phyloP scores from a whole-genome alignment of 2,113 vertebrate species.

The Mirza zaza region DNA sequence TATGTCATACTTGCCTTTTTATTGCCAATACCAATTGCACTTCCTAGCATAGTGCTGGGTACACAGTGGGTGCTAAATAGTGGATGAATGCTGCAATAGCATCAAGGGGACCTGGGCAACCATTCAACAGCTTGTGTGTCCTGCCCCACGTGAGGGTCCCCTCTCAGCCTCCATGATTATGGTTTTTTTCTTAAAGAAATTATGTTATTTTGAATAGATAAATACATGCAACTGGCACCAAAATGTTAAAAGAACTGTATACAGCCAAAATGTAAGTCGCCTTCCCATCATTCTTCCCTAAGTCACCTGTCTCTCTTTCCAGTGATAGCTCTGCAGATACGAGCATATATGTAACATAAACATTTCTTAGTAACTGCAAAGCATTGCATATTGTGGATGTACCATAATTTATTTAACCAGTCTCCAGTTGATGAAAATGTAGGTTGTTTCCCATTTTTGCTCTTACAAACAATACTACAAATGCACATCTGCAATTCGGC shows the following conservation, averaged over 20 bases:
- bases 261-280: background rate
- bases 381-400: background rate
- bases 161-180: background rate
- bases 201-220: background rate
- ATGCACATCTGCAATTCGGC: background rate
- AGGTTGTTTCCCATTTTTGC: background rate
- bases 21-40: background rate
- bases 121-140: background rate
- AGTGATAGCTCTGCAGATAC: background rate
- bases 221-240: background rate
- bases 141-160: background rate
- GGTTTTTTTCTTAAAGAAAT: background rate
- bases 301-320: background rate
- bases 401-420: background rate
- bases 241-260: background rate
- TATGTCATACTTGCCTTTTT: background rate
- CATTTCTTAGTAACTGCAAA: background rate
- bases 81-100: background rate
- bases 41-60: background rate
- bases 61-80: background rate
- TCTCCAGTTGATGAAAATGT: background rate
- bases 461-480: background rate
- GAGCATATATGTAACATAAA: background rate
- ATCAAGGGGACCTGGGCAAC: background rate
- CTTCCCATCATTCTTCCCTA: background rate